Evolutionary conservation across 2,888 invertebrate species (phyloP).

Genomic region (Xanthia icteritia): DNA sequence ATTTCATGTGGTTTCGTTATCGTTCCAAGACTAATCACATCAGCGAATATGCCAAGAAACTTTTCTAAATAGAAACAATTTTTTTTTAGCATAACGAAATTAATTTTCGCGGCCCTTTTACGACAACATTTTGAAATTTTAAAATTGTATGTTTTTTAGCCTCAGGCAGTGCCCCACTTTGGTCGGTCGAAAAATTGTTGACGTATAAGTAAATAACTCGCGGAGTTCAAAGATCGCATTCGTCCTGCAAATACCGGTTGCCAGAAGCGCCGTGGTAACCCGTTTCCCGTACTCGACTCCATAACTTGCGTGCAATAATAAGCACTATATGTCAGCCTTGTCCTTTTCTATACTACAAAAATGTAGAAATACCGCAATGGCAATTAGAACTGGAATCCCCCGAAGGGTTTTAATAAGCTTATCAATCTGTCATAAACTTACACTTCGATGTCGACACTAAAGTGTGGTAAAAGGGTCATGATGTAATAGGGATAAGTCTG

Average conservation of each 20-base stretch:
- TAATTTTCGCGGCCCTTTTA: no score
- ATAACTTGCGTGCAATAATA: constrained; percentile 45
- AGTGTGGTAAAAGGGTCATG: constrained; percentile 16
- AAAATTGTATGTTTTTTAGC: not conserved
- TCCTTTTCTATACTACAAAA: constrained; percentile 3
- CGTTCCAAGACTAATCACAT: not conserved
- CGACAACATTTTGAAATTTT: not conserved
- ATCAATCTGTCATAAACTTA: constrained; percentile 1
- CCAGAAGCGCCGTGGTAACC: constrained; percentile 52
- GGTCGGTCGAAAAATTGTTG: not conserved
- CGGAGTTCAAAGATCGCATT: constrained; percentile 58
- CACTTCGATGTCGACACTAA: not conserved
- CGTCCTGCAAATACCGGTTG: constrained; percentile 54
- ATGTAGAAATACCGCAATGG: not conserved
- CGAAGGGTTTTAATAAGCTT: constrained; percentile 11
- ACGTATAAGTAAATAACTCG: constrained; percentile 32
- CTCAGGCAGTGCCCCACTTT: not conserved
- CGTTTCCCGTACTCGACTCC: constrained; percentile 43
- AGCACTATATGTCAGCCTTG: constrained; percentile 16
- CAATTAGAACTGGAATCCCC: not conserved
- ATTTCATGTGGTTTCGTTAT: not conserved
- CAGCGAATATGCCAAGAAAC: not conserved
- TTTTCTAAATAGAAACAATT: not conserved
- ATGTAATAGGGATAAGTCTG: constrained; percentile 9
- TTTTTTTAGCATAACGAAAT: not conserved